A percentile compares a stretch with the other conserved stretches of the same genome.
These are phyloP conservation scores for Trachelus tabidus DNA, from an alignment of 2,888 invertebrate species.

Conservation along the genomic window DNA sequence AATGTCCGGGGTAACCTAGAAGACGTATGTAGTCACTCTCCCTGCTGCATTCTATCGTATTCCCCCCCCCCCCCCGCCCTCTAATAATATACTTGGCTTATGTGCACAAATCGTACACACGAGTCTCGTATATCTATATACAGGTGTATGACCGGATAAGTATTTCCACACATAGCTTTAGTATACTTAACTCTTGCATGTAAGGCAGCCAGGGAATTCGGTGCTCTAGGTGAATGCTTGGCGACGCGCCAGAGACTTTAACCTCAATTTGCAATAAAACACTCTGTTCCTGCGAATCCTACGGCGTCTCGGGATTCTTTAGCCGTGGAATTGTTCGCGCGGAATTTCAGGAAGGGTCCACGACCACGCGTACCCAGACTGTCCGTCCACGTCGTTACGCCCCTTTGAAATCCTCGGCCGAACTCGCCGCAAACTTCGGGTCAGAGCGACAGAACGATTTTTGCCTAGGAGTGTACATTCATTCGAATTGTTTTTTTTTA, in stretches of 20 bases:
- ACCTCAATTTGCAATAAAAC: constrained; percentile 62
- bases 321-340: neutral
- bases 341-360: neutral
- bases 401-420: neutral
- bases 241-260: constrained; percentile 58
- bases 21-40: neutral
- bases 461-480: neutral
- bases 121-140: neutral
- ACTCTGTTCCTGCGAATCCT: constrained; percentile 6
- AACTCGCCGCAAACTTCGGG: neutral
- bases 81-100: neutral
- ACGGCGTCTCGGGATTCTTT: constrained; percentile 2
- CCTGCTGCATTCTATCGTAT: neutral
- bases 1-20: neutral
- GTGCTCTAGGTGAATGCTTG: constrained; percentile 47
- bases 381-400: neutral
- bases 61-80: neutral
- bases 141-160: neutral
- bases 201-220: neutral
- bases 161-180: neutral
- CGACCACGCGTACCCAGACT: constrained; percentile 1
- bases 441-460: neutral
- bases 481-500: neutral
- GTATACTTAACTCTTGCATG: neutral
- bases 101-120: neutral